Base-by-base conservation (phyloP, 2,797 vertebrate genomes). In the Sebastolobus alascanus region DNA sequence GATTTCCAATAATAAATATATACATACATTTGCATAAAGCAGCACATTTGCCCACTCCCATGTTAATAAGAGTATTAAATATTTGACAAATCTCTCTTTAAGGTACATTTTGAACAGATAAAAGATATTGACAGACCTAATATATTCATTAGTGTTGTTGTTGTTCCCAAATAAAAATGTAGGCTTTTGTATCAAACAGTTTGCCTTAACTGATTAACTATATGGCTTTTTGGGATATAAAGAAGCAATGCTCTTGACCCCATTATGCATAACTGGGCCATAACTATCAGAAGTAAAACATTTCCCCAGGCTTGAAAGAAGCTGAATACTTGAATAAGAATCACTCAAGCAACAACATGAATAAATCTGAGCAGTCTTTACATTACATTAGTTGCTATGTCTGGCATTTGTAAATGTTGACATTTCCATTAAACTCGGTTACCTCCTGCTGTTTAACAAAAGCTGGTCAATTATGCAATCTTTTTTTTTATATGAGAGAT, bases 231-330 rank as follows among this genome's bases (percentile, higher is more conserved):
- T 59, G 22, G 65, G 60, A 55, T 55, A 66, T 70, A 71, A 70
- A 74, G 61, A 77, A 73, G 56, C 27, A 37, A 73, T 59, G 27
- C n/a, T 52, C 40, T 79, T 75, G 71, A 63, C 63, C 56, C 56
- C 38, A 66, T 78, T 67, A 67, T 61, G 22, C 61, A 61, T n/a
- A 78, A 74, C 25, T 84, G 78, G 74, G 64, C 61, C 74, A 68
- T 55, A 50, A 60, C 65, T 65, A 27, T 66, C 65, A 65, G 27
- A 73, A 80, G 58, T 60, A 67, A 82, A 73, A 79, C 68, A 75
- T 75, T 63, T 75, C 56, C 72, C 25, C 16, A 14, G 65, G 52
- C 70, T 64, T 50, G 13, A 40, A 33, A 63, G 31, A 74, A 27
- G 64, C n/a, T 69, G 10, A 54, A 65, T 27, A 65, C 14, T 75